Base-by-base conservation (phyloP, 2,113 vertebrate genomes). In the Psilopsiagon aymara region DNA sequence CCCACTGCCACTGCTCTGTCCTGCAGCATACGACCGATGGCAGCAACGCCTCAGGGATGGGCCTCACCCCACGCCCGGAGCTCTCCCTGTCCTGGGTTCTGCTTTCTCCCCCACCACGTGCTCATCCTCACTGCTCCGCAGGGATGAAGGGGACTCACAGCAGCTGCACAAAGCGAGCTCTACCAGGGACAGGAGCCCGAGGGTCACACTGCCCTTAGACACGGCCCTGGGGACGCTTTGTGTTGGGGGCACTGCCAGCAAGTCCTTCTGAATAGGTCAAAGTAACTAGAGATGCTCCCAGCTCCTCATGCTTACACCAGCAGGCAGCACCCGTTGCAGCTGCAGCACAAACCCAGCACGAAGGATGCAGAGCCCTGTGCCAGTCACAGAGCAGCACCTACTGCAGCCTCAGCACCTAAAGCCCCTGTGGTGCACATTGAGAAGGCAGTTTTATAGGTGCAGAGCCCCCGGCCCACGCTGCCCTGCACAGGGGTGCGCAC, bases 391-490 rank as follows among this genome's bases (percentile, higher is more conserved):
- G 53, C 88, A 59, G 73, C 62, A 63, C 67, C 47, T 35, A 12
- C 10, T 51, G 63, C 53, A 63, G 2, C 27, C 39, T 11, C 4
- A 0, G 1, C 13, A 14, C 85, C 81, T 31, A 44, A 29, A 44
- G 59, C 21, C 39, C 69, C 47, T 15, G 5, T 0, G 0, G 31
- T 5, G 4, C 11, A 35, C 16, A 2, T 0, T 13, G 28, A 14
- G 15, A 23, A 77, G 21, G 52, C 27, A 28, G 6, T 39, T 23
- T 18, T 18, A 6, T 14, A 46, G 43, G 17, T 31, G 35, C 43
- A 41, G 57, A 57, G 33, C 28, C 78, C 68, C 14, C 4, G 1
- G 10, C 62, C 10, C 51, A 17, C 35, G 53, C 49, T 16, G 44
- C 47, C 52, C 44, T 19, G 44, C 60, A 37, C 35, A 21, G 21